phyloP scores from a whole-genome alignment of 2,888 invertebrate genomes.

The Gryllus longicercus region DNA sequence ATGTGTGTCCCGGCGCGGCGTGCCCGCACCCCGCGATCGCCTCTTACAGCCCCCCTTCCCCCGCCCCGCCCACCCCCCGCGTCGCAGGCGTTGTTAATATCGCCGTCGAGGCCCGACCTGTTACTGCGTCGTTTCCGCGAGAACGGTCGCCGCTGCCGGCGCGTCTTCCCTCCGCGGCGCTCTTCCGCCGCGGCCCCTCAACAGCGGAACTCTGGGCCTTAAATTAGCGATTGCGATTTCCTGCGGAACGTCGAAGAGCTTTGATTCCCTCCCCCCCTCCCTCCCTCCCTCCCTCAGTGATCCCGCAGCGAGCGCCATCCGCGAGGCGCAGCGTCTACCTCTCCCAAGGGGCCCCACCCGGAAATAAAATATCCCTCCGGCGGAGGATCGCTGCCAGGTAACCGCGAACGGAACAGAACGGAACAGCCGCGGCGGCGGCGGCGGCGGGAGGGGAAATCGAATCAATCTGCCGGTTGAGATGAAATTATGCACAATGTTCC shows the following conservation, averaged over 20 bases:
- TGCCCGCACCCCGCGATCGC: no score
- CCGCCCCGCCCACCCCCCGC: no score
- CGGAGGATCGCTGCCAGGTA: not conserved
- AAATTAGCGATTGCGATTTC: not conserved
- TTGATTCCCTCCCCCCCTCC: no score
- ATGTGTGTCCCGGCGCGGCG: not conserved
- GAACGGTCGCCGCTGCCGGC: not conserved
- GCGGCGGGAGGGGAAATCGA: not conserved
- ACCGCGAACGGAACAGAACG: not conserved
- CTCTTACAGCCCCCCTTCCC: no score
- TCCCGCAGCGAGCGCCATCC: no score
- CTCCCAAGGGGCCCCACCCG: no score
- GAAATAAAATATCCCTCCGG: not conserved
- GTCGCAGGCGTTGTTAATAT: no score
- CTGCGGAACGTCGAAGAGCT: not conserved
- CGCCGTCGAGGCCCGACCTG: no score
- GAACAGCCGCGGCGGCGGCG: not conserved
- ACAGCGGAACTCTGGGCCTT: not conserved
- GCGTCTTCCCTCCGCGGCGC: not conserved
- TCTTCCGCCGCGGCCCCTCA: not conserved
- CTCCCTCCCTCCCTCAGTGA: no score
- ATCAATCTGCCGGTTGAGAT: constrained; percentile 1
- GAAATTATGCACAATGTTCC: constrained; percentile 17
- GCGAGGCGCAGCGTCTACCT: no score
- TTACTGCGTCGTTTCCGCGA: no score